Evolutionary conservation across 1,140 invertebrate genomes (phyloP).

Genomic region (Habropoda laboriosa): DNA sequence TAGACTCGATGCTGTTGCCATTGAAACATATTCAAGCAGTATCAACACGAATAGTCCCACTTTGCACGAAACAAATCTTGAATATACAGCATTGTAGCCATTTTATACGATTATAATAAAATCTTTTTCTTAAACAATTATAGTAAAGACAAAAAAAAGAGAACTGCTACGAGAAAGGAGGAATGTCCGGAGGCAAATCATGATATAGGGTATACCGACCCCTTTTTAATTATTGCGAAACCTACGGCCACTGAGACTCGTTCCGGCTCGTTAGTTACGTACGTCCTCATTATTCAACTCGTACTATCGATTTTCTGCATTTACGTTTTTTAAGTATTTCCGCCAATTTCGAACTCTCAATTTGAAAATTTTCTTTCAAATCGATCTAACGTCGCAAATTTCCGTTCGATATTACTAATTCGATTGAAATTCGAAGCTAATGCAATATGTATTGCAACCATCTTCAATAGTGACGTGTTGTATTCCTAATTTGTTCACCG

Average conservation of each 20-base stretch:
- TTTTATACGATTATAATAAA: background rate
- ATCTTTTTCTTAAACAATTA: background rate
- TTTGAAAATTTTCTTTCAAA: background rate
- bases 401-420: background rate
- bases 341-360: background rate
- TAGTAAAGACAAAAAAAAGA: background rate
- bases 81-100: background rate
- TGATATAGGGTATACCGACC: constrained; percentile 7
- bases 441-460: too few relatives aligned
- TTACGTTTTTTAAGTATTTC: background rate
- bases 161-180: constrained; percentile 1
- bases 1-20: too few relatives aligned
- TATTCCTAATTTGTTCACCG: too few relatives aligned
- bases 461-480: too few relatives aligned
- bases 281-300: constrained; percentile 41
- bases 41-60: too few relatives aligned
- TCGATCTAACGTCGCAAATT: background rate
- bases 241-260: constrained; percentile 12
- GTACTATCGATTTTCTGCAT: constrained; percentile 23
- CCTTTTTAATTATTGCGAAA: constrained; percentile 46
- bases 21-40: too few relatives aligned
- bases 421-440: too few relatives aligned
- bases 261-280: constrained; percentile 43
- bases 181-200: constrained; percentile 18
- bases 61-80: background rate